Base-by-base conservation (phyloP, 2,888 invertebrate genomes). In the Thymelicus sylvestris region DNA sequence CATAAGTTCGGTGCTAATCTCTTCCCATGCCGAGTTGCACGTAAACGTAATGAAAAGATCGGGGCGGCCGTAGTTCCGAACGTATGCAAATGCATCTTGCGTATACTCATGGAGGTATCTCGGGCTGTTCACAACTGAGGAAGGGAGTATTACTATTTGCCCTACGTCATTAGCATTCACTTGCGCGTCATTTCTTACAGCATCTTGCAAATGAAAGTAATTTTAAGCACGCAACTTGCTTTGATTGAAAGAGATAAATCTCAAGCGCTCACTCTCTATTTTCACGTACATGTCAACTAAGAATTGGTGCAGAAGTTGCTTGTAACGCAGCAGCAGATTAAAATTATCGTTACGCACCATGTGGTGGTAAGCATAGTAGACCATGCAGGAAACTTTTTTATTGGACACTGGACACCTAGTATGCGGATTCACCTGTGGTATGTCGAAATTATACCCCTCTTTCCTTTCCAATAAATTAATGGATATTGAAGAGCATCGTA, bases 21-120 rank as follows among this genome's bases (percentile, higher is more conserved):
- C 80, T 59, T 67, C 50, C 81, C 80, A 81, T 10, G 62, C 15
- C 12, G 80, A 78, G 70, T 83, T 83, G 52, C 80, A 77, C 3
- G 77, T 76, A 12, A 77, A 62, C 8, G 76, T 77, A n/a, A 76
- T 67, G 52, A 81, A 78, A 7, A 79, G 67, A 71, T 81, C 80
- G 55, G 81, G 66, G 7, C 66, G 15, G 6, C 66, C 66, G 8
- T 66, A 66, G 7, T 24, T 47, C 77, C 39, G 74, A 59, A 38
- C 82, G 78, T 69, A 66, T n/a, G 47, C n/a, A 31, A 66, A 66
- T 1, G 66, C 66, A 38, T 59, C 66, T n/a, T 67, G 48, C 79
- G 80, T 52, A 73, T 76, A 66, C 79, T 78, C 10, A 82, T 73
- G 70, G 12, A 70, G 39, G 50, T 73, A 67, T 38, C 63, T 66